phyloP scores from a whole-genome alignment of 1,140 invertebrate species.

The Zophobas atratus region DNA sequence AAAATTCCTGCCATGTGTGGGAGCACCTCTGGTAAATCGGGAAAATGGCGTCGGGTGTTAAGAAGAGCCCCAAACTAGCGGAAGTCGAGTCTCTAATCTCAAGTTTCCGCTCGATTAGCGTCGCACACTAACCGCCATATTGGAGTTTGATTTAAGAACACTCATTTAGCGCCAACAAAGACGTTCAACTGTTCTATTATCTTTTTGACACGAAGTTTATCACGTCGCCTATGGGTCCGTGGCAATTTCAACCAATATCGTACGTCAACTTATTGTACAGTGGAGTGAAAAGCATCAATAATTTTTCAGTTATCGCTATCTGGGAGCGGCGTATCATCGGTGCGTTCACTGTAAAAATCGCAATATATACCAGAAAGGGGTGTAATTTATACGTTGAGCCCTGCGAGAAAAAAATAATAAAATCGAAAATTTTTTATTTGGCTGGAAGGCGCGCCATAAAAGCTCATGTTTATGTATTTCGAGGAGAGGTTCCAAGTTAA shows the following conservation, averaged over 20 bases:
- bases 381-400: slow-evolving; percentile 9
- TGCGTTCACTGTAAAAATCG: slow-evolving; percentile 41
- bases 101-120: slow-evolving; percentile 66
- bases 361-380: slow-evolving; percentile 6
- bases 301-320: slow-evolving; percentile 53
- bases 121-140: slow-evolving; percentile 65
- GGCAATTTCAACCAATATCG: slow-evolving; percentile 63
- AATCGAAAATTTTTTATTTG: slow-evolving; percentile 20
- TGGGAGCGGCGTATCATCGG: slow-evolving; percentile 12
- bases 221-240: slow-evolving; percentile 51
- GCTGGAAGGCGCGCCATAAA: slow-evolving; percentile 16
- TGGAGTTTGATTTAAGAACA: slow-evolving; percentile 68
- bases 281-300: slow-evolving; percentile 56
- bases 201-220: slow-evolving; percentile 66
- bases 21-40: too few relatives aligned
- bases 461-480: slow-evolving; percentile 31
- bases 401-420: slow-evolving; percentile 1
- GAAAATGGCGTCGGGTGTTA: not conserved
- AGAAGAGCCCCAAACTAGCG: not conserved
- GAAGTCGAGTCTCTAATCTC: slow-evolving; percentile 63
- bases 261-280: slow-evolving; percentile 57
- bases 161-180: slow-evolving; percentile 67
- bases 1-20: too few relatives aligned
- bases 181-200: slow-evolving; percentile 67
- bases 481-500: slow-evolving; percentile 53